Conservation (phyloP, 2,113 vertebrate genomes). For the Indicator maculatus region DNA sequence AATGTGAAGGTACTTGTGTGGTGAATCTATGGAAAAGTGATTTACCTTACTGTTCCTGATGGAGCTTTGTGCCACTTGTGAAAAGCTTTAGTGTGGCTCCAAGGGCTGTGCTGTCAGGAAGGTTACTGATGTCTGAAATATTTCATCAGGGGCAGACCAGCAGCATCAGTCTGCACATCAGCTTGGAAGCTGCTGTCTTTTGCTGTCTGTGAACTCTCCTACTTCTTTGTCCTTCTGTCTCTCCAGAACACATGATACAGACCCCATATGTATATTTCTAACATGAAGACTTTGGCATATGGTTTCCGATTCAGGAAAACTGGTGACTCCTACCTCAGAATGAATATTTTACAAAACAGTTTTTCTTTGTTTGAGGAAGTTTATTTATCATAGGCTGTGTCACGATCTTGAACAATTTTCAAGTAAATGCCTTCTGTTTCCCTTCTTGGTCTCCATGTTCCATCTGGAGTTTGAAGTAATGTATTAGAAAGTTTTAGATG, state of each 20-base stretch:
- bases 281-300: not conserved
- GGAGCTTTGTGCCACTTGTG: not conserved
- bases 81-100: not conserved
- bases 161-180: not conserved
- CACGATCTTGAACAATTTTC: not conserved
- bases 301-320: not conserved
- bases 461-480: not conserved
- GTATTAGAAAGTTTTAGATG: not conserved
- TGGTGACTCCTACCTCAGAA: not conserved
- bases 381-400: not conserved
- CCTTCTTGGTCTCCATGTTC: not conserved
- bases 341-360: not conserved
- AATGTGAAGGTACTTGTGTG: not conserved
- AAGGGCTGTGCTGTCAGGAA: not conserved
- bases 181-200: not conserved
- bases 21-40: not conserved
- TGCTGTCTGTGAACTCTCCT: not conserved
- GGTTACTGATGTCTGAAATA: not conserved
- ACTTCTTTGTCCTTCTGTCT: not conserved
- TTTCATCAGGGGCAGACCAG: not conserved
- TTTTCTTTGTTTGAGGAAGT: not conserved
- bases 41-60: not conserved
- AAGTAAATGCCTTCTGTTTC: not conserved
- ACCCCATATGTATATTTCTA: not conserved
- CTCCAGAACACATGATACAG: not conserved